These are phyloP conservation scores for Piaya cayana DNA, from an alignment of 2,113 vertebrate species.

Conservation along the genomic window DNA sequence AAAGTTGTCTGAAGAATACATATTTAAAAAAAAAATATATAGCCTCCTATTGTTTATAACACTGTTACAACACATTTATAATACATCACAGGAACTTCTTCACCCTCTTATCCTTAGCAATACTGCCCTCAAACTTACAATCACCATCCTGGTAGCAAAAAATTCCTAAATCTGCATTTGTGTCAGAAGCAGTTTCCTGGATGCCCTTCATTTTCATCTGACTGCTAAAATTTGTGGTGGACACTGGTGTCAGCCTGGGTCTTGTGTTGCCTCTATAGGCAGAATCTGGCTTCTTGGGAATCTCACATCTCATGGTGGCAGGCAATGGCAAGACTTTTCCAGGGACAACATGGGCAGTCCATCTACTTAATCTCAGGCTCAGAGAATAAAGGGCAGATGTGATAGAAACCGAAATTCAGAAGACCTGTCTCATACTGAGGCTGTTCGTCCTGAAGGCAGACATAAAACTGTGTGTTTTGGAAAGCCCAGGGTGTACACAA, in stretches of 20 bases:
- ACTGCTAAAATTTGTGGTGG: not conserved
- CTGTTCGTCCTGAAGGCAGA: not conserved
- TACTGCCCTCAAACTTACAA: not conserved
- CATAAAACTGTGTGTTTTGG: not conserved
- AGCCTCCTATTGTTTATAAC: not conserved
- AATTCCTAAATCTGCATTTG: not conserved
- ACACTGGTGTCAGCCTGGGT: not conserved
- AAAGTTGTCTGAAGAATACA: not conserved
- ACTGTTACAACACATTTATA: not conserved
- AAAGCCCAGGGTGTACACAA: not conserved
- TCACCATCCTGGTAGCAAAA: not conserved
- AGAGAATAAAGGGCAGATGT: not conserved
- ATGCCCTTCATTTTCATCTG: not conserved
- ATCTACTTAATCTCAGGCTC: not conserved
- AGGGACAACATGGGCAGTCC: fast-evolving
- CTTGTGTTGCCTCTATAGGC: not conserved
- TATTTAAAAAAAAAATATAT: not conserved
- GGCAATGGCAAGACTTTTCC: not conserved
- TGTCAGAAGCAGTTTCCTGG: not conserved
- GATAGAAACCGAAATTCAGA: not conserved
- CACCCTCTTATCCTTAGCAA: not conserved
- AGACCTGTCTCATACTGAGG: not conserved
- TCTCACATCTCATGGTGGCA: not conserved
- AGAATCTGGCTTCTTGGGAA: not conserved
- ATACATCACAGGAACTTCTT: not conserved